Base-by-base conservation (phyloP, 2,888 invertebrate species). In the Sericinus montela region DNA sequence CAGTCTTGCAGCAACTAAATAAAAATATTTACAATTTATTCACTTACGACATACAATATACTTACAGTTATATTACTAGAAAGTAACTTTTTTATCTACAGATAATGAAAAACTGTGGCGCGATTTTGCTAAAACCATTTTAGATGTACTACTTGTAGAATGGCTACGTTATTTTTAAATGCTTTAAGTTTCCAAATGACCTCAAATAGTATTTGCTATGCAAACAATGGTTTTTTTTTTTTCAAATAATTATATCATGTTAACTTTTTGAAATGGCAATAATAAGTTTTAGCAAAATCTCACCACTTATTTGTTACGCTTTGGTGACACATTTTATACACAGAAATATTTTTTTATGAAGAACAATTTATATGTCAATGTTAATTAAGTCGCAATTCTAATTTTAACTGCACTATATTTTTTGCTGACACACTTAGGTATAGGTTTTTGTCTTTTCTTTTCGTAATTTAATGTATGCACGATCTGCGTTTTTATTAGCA, bases 271-370 rank as follows among this genome's bases (percentile, higher is more conserved):
- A 36, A 48, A 39, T 19, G 25, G 38, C 52, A 53, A 47, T 41
- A 42, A 29, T 53, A 32, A 51, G 60, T 67, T 73, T 72, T 67
- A 70, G 68, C 74, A 62, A 66, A 72, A 69, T 74, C 67, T 62
- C 61, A 57, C 63, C 62, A 62, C 65, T 65, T 65, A 62, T 70
- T 80, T 84, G 86, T 87, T 87, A 83, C 75, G 75, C 83, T 80
- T 79, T 72, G 67, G 73, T 83, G 73, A 84, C 80, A 83, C 85
- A 82, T 85, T 87, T 85, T 87, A 87, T 84, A 86, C 74, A 84
- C 83, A 85, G 79, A 84, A 83, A 83, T 85, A 85, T 87, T 87
- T 87, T 87, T 86, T 86, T 85, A 86, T 81, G 74, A 80, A 71
- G 67, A 76, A 73, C 80, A 77, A 75, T 81, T 78, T 84, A 83